Percentiles rank a stretch among this genome's conserved stretches.
These are phyloP conservation scores for Blastobasis lacticolella DNA, from an alignment of 2,888 invertebrate genomes.

Conservation along the genomic window DNA sequence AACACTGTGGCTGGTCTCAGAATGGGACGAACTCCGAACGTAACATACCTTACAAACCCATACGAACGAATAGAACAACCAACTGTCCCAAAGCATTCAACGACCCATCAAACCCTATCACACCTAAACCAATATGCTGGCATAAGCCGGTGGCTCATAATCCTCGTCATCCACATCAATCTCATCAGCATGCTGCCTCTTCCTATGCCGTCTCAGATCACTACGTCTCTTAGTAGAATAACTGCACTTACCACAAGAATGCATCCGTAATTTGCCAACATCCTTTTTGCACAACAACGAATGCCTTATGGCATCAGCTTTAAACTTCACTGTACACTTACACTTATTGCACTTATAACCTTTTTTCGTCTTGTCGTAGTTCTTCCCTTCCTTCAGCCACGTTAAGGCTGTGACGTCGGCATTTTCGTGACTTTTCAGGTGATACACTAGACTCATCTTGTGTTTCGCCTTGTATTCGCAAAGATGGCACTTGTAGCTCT, in stretches of 20 bases:
- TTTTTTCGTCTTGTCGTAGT: neutral
- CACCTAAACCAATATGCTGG: no score
- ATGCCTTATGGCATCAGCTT: slow-evolving; percentile 2
- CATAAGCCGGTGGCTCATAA: neutral
- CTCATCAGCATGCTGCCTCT: slow-evolving; percentile 16
- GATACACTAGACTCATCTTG: slow-evolving; percentile 49
- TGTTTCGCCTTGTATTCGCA: slow-evolving; percentile 47
- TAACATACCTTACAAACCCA: no score
- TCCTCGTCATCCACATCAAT: slow-evolving; percentile 15
- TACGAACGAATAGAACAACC: no score
- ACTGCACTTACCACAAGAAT: slow-evolving; percentile 25
- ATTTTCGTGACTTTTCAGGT: slow-evolving; percentile 36
- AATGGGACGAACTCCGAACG: no score
- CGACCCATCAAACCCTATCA: no score
- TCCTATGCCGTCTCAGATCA: slow-evolving; percentile 32
- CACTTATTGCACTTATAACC: slow-evolving; percentile 21
- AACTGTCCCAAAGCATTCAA: no score
- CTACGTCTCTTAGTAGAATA: slow-evolving; percentile 29
- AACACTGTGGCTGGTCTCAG: no score
- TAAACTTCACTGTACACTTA: slow-evolving; percentile 9
- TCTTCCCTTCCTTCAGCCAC: neutral
- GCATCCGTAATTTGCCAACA: neutral
- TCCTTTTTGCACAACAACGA: neutral
- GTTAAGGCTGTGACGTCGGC: neutral
- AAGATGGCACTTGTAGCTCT: slow-evolving; percentile 37